Percentiles rank a stretch among this genome's conserved stretches.
Evolutionary conservation across 2,888 invertebrate genomes (phyloP).

Genomic region (Serrognathus titanus): DNA sequence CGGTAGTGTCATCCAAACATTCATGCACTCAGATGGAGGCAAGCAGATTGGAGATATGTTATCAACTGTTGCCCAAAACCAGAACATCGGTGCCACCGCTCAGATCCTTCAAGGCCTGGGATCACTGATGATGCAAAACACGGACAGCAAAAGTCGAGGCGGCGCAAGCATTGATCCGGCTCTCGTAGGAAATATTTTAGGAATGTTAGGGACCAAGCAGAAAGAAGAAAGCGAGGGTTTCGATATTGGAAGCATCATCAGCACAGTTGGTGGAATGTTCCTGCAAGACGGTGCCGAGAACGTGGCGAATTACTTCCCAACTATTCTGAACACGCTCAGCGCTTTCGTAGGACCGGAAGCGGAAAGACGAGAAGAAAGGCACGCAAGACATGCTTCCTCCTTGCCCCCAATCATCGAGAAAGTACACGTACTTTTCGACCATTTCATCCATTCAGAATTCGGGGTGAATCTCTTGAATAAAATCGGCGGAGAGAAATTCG

Average conservation of each 20-base stretch:
- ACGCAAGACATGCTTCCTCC: slow-evolving; percentile 68
- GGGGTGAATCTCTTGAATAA: slow-evolving; percentile 71
- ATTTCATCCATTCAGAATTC: slow-evolving; percentile 74
- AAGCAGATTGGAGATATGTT: slow-evolving; percentile 52
- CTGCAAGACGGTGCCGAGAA: slow-evolving; percentile 9
- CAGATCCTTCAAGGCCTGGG: slow-evolving; percentile 52
- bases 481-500: slow-evolving; percentile 66
- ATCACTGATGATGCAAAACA: slow-evolving; percentile 9
- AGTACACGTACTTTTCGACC: slow-evolving; percentile 72
- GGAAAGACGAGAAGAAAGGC: slow-evolving; percentile 57
- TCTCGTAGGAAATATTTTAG: slow-evolving; percentile 58
- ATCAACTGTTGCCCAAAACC: slow-evolving; percentile 17
- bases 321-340: slow-evolving; percentile 63
- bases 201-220: slow-evolving; percentile 50
- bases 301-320: slow-evolving; percentile 58
- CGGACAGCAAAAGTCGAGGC: slow-evolving; percentile 7
- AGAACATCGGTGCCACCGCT: slow-evolving; percentile 45
- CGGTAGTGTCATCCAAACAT: slow-evolving; percentile 62
- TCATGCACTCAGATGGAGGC: slow-evolving; percentile 67
- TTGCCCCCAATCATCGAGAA: slow-evolving; percentile 69
- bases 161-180: slow-evolving; percentile 55
- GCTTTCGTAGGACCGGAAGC: slow-evolving; percentile 62
- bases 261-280: slow-evolving; percentile 18
- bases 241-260: slow-evolving; percentile 16
- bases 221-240: slow-evolving; percentile 16